These are phyloP conservation scores for Arge pagana DNA, from an alignment of 2,888 invertebrate species.

Conservation along the genomic window DNA sequence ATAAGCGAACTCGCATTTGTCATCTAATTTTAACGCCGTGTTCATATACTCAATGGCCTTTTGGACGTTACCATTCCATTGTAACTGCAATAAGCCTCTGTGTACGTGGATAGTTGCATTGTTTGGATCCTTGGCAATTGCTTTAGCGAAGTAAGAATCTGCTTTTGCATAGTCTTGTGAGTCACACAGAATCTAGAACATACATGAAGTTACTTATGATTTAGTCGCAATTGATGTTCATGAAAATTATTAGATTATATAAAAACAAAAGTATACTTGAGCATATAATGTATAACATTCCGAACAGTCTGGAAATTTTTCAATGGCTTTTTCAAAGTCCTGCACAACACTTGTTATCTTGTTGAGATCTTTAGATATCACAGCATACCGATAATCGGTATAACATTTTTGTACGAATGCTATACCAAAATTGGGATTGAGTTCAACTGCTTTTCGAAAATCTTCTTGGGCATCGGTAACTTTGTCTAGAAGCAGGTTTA, in stretches of 20 bases:
- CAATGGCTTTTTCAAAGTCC: conserved; percentile 76
- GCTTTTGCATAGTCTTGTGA: conserved; percentile 83
- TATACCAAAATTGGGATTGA: conserved; percentile 84
- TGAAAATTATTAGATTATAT: not conserved
- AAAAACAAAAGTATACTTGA: conserved; percentile 75
- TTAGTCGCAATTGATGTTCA: not conserved
- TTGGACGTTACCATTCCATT: conserved; percentile 83
- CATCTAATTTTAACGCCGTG: conserved; percentile 84
- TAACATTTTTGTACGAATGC: conserved; percentile 91
- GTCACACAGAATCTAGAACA: conserved; percentile 72
- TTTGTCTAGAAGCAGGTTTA: conserved; percentile 80
- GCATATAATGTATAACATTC: conserved; percentile 90
- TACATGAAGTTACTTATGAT: not conserved
- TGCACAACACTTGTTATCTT: conserved; percentile 69
- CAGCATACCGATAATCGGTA: conserved; percentile 78
- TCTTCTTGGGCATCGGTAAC: conserved; percentile 80
- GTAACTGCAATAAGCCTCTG: conserved; percentile 79
- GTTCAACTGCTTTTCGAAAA: conserved; percentile 79
- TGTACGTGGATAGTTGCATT: conserved; percentile 89
- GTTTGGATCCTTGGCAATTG: conserved; percentile 78
- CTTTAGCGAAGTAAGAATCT: conserved; percentile 79
- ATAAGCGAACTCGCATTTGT: conserved; percentile 92
- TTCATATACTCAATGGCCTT: conserved; percentile 78
- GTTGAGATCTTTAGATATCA: conserved; percentile 65
- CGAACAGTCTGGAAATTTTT: conserved; percentile 80